phyloP scores from a whole-genome alignment of 2,113 vertebrate genomes.

The Lanius ludovicianus region DNA sequence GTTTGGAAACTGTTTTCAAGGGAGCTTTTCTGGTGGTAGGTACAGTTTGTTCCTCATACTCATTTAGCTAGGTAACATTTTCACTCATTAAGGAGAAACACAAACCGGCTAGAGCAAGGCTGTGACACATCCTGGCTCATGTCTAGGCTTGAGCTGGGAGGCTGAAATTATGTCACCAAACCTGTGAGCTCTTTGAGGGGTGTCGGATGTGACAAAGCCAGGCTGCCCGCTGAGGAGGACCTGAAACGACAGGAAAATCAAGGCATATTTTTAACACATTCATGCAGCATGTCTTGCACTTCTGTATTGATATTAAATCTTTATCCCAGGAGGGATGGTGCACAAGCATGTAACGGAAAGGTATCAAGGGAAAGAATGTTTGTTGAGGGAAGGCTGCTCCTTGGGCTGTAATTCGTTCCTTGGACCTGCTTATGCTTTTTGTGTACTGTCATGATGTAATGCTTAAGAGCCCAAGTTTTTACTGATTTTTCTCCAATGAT shows the following conservation, averaged over 20 bases:
- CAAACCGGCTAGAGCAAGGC: not conserved
- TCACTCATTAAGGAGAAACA: not conserved
- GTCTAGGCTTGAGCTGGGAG: not conserved
- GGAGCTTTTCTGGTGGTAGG: slow-evolving; percentile 29
- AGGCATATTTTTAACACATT: not conserved
- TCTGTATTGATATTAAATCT: not conserved
- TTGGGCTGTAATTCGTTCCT: not conserved
- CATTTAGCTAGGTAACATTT: slow-evolving; percentile 44
- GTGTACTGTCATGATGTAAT: not conserved
- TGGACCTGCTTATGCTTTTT: not conserved
- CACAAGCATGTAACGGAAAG: not conserved
- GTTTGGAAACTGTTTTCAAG: slow-evolving; percentile 47
- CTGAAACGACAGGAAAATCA: not conserved
- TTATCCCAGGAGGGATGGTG: not conserved
- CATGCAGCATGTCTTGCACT: not conserved
- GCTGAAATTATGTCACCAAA: not conserved
- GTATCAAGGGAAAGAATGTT: not conserved
- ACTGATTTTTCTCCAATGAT: not conserved
- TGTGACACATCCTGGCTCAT: not conserved
- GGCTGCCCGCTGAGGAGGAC: not conserved
- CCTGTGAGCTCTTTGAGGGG: not conserved
- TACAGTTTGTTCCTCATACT: slow-evolving; percentile 33
- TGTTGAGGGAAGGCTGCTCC: not conserved
- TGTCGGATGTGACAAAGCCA: not conserved
- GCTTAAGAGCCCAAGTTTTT: not conserved